Conservation (phyloP, 2,113 vertebrate genomes). For the Poeciliopsis prolifica region DNA sequence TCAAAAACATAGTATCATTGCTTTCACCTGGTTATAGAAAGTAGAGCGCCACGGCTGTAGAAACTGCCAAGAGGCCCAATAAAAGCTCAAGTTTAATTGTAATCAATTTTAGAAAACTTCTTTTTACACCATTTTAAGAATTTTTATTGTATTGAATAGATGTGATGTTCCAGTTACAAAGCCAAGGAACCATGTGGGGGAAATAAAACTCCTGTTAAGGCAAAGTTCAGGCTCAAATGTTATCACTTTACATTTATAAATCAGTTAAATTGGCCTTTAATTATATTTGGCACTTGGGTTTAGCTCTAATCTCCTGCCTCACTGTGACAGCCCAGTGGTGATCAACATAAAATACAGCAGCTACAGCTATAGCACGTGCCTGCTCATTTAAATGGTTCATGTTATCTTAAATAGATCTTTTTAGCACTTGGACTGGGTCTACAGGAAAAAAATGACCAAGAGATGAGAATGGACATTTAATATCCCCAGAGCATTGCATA, state of each 20-base stretch:
- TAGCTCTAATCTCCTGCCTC: constrained; percentile 1
- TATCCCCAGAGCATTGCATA: not conserved
- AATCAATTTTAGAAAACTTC: not conserved
- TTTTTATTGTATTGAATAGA: not conserved
- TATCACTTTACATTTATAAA: not conserved
- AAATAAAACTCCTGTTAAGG: not conserved
- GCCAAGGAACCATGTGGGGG: not conserved
- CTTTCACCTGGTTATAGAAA: not conserved
- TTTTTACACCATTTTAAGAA: not conserved
- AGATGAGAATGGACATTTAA: not conserved
- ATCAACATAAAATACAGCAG: not conserved
- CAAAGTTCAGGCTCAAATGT: not conserved
- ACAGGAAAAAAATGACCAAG: not conserved
- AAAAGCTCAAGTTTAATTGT: not conserved
- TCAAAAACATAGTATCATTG: not conserved
- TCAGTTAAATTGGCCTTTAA: not conserved
- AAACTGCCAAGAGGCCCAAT: not conserved
- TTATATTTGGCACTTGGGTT: not conserved
- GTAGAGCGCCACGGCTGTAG: not conserved
- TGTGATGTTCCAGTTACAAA: constrained; percentile 3
- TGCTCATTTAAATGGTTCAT: not conserved
- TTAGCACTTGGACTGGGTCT: not conserved
- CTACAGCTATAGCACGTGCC: not conserved
- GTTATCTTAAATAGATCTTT: not conserved
- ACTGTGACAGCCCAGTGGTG: not conserved